These are phyloP conservation scores for Ochropacha duplaris DNA, from an alignment of 2,888 invertebrate species.

Conservation along the genomic window DNA sequence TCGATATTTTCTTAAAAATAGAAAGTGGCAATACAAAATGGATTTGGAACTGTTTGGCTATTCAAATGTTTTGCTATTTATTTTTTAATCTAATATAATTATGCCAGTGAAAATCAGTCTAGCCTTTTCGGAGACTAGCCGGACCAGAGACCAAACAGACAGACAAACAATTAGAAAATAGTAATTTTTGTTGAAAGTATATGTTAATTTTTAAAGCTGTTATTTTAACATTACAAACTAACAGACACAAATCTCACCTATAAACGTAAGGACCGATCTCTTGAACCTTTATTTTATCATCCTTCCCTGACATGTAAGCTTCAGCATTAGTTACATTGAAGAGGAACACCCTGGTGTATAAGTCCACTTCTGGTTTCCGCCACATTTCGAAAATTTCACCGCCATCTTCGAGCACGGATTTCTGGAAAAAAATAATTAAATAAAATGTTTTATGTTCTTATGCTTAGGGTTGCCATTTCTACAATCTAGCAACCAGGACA, in stretches of 20 bases:
- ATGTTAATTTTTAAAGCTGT: too few species aligned
- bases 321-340: conserved; percentile 94
- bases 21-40: too few species aligned
- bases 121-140: too few species aligned
- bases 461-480: neutral
- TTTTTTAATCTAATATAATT: too few species aligned
- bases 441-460: neutral
- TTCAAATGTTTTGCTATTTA: too few species aligned
- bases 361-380: conserved; percentile 90
- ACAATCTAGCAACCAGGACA: too few species aligned
- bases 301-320: conserved; percentile 87
- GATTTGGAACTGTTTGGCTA: too few species aligned
- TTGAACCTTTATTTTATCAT: conserved; percentile 86
- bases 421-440: conserved; percentile 75
- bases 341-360: conserved; percentile 89
- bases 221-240: neutral
- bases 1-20: too few species aligned
- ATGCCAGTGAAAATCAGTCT: too few species aligned
- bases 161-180: too few species aligned
- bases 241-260: conserved; percentile 83
- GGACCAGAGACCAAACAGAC: too few species aligned
- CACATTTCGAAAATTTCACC: conserved; percentile 93
- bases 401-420: conserved; percentile 87
- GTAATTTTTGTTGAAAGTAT: too few species aligned
- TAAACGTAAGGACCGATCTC: conserved; percentile 95